phyloP scores from a whole-genome alignment of 2,797 vertebrate species.

The Acestrorhynchus altus region DNA sequence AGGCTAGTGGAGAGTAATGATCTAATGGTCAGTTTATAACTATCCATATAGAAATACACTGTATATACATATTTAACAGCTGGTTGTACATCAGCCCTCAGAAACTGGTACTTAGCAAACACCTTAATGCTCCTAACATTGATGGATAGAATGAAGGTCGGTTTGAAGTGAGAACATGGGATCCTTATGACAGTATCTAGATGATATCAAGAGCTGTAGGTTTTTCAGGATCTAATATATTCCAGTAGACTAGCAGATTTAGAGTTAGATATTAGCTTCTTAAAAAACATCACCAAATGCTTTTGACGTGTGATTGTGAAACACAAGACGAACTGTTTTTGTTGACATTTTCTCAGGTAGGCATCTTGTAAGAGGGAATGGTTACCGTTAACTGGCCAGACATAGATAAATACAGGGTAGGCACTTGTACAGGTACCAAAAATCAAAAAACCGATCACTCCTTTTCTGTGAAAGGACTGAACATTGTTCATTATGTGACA shows the following conservation, averaged over 20 bases:
- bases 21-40: not conserved
- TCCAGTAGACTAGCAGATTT: not conserved
- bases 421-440: not conserved
- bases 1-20: not conserved
- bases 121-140: no score
- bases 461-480: not conserved
- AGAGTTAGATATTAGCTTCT: not conserved
- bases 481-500: not conserved
- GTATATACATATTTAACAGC: not conserved
- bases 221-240: not conserved
- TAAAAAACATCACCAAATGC: not conserved
- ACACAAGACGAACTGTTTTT: not conserved
- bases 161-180: not conserved
- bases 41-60: not conserved
- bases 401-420: not conserved
- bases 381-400: not conserved
- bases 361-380: not conserved
- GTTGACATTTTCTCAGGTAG: constrained; percentile 38
- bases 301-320: constrained; percentile 1
- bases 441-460: not conserved
- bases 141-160: not conserved
- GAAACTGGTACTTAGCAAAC: no score
- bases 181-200: not conserved
- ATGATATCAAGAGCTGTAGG: not conserved
- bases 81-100: not conserved